Conservation (phyloP, 2,888 invertebrate genomes). For the Tetrapedia diversipes region DNA sequence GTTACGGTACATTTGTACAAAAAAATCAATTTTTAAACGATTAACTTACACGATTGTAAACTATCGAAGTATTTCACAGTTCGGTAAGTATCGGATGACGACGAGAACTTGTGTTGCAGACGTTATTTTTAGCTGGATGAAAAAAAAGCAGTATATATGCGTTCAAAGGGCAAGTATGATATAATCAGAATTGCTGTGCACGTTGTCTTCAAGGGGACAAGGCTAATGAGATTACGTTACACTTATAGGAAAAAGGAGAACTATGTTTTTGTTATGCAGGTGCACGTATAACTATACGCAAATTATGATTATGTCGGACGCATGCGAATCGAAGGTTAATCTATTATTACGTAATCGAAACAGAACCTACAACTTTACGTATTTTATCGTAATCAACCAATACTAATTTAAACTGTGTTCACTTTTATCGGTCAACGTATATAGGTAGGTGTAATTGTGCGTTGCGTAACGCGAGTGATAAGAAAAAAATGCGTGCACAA, state of each 20-base stretch:
- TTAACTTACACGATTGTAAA: too few relatives aligned
- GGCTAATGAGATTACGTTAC: neutral
- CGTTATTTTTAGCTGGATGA: neutral
- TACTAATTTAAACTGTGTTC: neutral
- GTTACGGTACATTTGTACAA: too few relatives aligned
- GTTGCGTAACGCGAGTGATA: too few relatives aligned
- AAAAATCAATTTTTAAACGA: too few relatives aligned
- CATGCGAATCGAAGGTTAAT: neutral
- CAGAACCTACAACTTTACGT: neutral
- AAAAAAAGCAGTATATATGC: neutral
- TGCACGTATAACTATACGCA: too few relatives aligned
- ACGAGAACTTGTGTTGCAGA: neutral
- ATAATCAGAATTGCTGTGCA: neutral
- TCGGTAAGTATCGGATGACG: neutral
- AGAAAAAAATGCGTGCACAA: too few relatives aligned
- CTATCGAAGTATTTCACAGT: too few relatives aligned
- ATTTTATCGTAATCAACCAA: neutral
- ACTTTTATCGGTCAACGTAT: conserved; percentile 4
- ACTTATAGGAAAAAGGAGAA: neutral
- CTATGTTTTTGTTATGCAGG: too few relatives aligned
- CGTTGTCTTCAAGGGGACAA: neutral
- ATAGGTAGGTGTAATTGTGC: too few relatives aligned
- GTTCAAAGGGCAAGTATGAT: neutral
- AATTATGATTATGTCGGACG: too few relatives aligned
- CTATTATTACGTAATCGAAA: neutral